phyloP scores from a whole-genome alignment of 2,797 vertebrate species.

The Enteromius viviparus region DNA sequence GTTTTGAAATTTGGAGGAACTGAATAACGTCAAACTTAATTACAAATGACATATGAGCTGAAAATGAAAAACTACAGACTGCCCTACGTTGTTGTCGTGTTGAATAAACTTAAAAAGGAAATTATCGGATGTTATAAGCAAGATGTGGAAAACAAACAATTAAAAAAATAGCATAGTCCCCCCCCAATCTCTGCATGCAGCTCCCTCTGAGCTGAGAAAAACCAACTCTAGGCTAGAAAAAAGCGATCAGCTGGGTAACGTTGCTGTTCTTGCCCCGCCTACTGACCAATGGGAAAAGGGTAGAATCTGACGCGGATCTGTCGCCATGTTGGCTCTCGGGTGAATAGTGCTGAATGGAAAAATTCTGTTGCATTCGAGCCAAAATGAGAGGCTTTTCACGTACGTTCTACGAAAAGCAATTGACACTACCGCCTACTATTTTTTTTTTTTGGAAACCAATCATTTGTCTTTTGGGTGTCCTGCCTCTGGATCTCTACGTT shows the following conservation, averaged over 20 bases:
- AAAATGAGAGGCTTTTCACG: not conserved
- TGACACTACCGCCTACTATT: constrained; percentile 54
- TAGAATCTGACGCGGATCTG: not conserved
- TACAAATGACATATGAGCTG: constrained; percentile 15
- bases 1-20: not conserved
- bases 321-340: constrained; percentile 76
- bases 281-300: constrained; percentile 55
- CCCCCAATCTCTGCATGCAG: constrained; percentile 75
- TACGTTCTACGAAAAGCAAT: constrained; percentile 50
- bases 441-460: not conserved
- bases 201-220: constrained; percentile 73
- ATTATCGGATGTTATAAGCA: constrained; percentile 14
- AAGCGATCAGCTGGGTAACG: constrained; percentile 48
- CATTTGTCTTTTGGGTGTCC: constrained; percentile 63
- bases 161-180: constrained; percentile 53
- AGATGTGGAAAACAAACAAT: constrained; percentile 59
- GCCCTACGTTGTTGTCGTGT: constrained; percentile 31
- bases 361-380: constrained; percentile 56
- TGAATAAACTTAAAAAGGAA: constrained; percentile 9
- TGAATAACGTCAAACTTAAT: constrained; percentile 49
- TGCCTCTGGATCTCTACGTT: constrained; percentile 61
- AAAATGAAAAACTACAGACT: constrained; percentile 22
- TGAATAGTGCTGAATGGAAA: fast-evolving
- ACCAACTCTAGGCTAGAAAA: constrained; percentile 73
- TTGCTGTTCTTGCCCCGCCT: constrained; percentile 64